Percentiles rank a stretch among this genome's conserved stretches.
phyloP scores from a whole-genome alignment of 2,888 invertebrate species.

The Archips crataeganus region DNA sequence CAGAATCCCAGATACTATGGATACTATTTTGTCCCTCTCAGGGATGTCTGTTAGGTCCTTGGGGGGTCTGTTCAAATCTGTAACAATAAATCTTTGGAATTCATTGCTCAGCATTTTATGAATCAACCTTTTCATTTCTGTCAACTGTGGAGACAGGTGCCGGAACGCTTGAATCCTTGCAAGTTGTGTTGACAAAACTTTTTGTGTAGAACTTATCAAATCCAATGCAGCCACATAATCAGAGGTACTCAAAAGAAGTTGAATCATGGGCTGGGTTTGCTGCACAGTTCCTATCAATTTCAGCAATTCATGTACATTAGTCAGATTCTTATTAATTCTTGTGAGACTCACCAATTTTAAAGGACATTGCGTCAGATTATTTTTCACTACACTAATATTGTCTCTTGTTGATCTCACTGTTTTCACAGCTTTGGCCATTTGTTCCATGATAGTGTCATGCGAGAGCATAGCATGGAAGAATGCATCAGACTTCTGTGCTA shows the following conservation, averaged over 20 bases:
- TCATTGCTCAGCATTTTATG: constrained; percentile 99
- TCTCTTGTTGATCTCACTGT: constrained; percentile 91
- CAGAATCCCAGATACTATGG: constrained; percentile 95
- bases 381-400: constrained; percentile 92
- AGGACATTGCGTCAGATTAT: constrained; percentile 92
- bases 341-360: constrained; percentile 91
- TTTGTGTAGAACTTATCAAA: constrained; percentile 98
- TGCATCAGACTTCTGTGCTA: constrained; percentile 97
- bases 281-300: constrained; percentile 97
- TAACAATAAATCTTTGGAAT: constrained; percentile 95
- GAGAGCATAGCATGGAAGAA: constrained; percentile 99
- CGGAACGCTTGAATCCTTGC: constrained; percentile 97
- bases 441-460: constrained; percentile 98
- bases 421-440: constrained; percentile 93
- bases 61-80: constrained; percentile 95
- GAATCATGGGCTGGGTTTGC: constrained; percentile 99
- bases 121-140: constrained; percentile 97
- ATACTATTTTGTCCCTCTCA: constrained; percentile 94
- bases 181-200: constrained; percentile 95
- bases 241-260: constrained; percentile 96
- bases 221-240: constrained; percentile 99
- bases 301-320: constrained; percentile 89
- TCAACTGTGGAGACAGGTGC: constrained; percentile 97
- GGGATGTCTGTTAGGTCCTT: constrained; percentile 85
- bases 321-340: constrained; percentile 88